Base-by-base conservation (phyloP, 2,888 invertebrate species). In the Ectemnius cavifrons region DNA sequence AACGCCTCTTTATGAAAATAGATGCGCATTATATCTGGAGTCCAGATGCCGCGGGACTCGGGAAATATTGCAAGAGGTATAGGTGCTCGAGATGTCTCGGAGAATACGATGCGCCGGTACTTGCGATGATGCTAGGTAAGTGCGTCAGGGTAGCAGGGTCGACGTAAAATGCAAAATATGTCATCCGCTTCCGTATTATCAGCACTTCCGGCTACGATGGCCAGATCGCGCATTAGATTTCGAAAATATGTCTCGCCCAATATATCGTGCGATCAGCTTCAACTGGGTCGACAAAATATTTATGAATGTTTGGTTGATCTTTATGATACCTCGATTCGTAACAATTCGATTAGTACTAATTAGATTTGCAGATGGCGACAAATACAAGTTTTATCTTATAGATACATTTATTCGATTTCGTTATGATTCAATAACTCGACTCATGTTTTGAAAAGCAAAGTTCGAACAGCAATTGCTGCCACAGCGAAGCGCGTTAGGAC, bases 121-220 rank as follows among this genome's bases (percentile, higher is more conserved):
- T 57, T 49, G 71, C 73, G 67, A 71, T 67, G 80, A 79, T 49
- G 63, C 70, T 52, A 67, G 63, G 66, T 77, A 78, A 78, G 75
- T 80, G 71, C 61, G 73, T 74, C 63, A 70, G 52, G 69, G 71
- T 67, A 75, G 37, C 62, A 49, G 52, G 56, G 47, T 56, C 56
- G 72, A 56, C 75, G 70, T 81, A 80, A 81, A 81, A 80, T 81
- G 80, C 80, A 81, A 80, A 80, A 81, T 76, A 81, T 75, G 73
- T 71, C 78, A 76, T 81, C 74, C 80, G 78, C 78, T 80, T 71
- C 72, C 80, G 78, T 80, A 80, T 75, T 80, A 81, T 74, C 80
- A 74, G 66, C 49, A 67, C 70, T 80, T 57, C 63, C 67, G 69
- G 58, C 52, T 58, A 72, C 77, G 70, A 79, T 69, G 70, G 28